Evolutionary conservation across 2,797 vertebrate genomes (phyloP), one percentile per base, ranked within the genome.

Genomic region (Pogonophryne albipinna): DNA sequence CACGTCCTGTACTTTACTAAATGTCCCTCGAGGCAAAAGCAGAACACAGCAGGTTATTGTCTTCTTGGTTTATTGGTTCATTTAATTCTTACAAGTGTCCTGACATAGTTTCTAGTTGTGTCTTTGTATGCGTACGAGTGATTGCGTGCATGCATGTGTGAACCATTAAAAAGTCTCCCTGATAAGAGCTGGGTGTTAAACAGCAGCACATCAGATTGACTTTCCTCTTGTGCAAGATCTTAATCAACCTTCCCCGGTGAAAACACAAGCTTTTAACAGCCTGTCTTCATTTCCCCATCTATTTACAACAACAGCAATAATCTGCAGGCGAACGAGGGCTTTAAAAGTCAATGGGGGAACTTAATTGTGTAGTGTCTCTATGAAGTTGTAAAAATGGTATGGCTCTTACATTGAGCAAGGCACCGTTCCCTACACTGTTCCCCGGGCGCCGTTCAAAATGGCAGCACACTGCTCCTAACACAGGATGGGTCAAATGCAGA

Each of bases 181-280:
- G 81, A 83, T 79, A 75, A 80, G 75, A 77, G 78, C 76, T 0
- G 51, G 13, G 38, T 74, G 71, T 83, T 82, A 77, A 81, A 79
- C 83, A 74, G 79, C 78, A 69, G 76, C 71, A 19, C 38, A 85
- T 81, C 69, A 81, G 77, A 91, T 86, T 57, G 75, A 76, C 53
- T 78, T 71, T 84, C 53, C 49, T 19, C 31, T 23, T 47, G 58
- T 55, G 68, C 41, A 5, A 76, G 81, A 81, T 85, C 64, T 65
- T 76, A 82, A 89, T 89, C 86, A 85, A 68, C 11, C 69, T 10
- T 62, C 51, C 74, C 61, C 10, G 46, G 60, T 79, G 76, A 80
- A 76, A 79, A 80, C 17, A 82, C 68, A 50, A 67, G 61, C 83
- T 45, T 80, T 58, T 64, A 70, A 77, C 34, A 53, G 78, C 65